Evolutionary conservation across 2,797 vertebrate species (phyloP).

Genomic region (Craterocephalus amniculus): DNA sequence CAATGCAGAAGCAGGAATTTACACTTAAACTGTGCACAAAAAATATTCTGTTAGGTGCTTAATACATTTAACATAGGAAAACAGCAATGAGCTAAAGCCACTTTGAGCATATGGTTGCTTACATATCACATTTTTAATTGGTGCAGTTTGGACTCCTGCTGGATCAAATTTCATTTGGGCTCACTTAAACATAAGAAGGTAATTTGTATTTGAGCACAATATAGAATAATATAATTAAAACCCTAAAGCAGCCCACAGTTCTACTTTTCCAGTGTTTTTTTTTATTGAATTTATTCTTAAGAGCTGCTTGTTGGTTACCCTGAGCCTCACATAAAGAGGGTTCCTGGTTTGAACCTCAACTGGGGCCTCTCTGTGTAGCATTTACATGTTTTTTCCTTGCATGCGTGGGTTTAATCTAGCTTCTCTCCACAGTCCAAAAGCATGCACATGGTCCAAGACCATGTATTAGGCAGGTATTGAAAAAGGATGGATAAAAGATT

Average conservation of each 20-base stretch:
- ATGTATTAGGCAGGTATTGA: neutral
- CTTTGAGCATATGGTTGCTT: too few relatives aligned
- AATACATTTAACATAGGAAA: neutral
- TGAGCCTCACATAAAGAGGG: neutral
- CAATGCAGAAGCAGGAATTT: neutral
- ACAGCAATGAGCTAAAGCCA: neutral
- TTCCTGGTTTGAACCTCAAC: neutral
- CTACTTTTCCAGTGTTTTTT: neutral
- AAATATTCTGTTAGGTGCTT: too few relatives aligned
- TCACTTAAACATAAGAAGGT: neutral
- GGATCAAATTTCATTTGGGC: conserved; percentile 2
- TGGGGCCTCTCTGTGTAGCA: neutral
- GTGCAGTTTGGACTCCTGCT: neutral
- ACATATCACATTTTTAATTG: neutral
- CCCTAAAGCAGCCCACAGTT: neutral
- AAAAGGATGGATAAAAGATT: neutral
- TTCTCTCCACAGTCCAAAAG: neutral
- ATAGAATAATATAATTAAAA: neutral
- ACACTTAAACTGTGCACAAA: neutral
- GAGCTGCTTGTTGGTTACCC: neutral
- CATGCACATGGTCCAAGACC: neutral
- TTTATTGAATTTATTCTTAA: neutral
- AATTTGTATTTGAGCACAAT: neutral
- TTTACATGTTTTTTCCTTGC: neutral
- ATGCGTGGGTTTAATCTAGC: neutral